Evolutionary conservation across 2,888 invertebrate genomes (phyloP).

Genomic region (Stegana nigrithorax): DNA sequence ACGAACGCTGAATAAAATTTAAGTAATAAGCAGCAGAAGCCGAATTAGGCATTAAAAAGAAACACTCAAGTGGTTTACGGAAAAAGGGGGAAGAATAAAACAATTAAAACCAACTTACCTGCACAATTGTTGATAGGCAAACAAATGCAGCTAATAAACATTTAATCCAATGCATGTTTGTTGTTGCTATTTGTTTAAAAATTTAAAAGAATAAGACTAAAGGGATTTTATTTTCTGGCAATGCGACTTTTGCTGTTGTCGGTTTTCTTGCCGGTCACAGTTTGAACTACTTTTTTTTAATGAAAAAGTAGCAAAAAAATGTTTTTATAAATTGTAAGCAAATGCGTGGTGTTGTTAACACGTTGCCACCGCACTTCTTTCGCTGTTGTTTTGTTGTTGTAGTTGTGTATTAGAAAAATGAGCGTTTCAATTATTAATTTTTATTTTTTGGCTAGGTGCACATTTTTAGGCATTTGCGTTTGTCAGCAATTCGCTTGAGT

Average conservation of each 20-base stretch:
- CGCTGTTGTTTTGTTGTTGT: slow-evolving; percentile 25
- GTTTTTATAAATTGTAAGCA: no score
- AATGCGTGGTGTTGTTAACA: slow-evolving; percentile 38
- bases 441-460: slow-evolving; percentile 32
- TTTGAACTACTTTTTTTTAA: slow-evolving; percentile 24
- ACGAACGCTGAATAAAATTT: no score
- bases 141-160: slow-evolving; percentile 66
- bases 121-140: slow-evolving; percentile 64
- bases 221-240: slow-evolving; percentile 34
- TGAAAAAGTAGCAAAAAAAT: slow-evolving; percentile 23
- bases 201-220: no score
- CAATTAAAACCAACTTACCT: slow-evolving; percentile 64
- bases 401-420: slow-evolving; percentile 20
- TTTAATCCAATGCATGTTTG: slow-evolving; percentile 69
- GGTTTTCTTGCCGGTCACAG: slow-evolving; percentile 21
- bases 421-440: slow-evolving; percentile 40
- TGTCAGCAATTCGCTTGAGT: no score
- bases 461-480: slow-evolving; percentile 23
- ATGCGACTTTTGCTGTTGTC: slow-evolving; percentile 25
- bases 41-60: no score
- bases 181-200: slow-evolving; percentile 23
- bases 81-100: background rate
- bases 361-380: no score
- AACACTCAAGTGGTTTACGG: background rate
- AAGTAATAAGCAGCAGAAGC: no score